Conservation (phyloP, 2,113 vertebrate genomes). For the Colinus virginianus region DNA sequence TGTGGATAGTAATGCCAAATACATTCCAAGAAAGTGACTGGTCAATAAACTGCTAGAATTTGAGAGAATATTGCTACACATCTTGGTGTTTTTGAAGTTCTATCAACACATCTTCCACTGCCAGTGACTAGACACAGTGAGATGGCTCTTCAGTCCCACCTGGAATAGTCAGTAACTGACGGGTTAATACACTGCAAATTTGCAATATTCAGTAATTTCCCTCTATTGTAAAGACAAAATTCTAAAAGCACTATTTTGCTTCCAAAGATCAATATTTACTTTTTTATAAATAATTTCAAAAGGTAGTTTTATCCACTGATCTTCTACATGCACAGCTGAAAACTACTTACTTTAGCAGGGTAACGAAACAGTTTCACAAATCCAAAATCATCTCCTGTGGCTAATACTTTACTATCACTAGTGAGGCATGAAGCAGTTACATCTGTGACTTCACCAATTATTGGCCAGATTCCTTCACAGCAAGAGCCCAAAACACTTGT, state of each 20-base stretch:
- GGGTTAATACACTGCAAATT: not conserved
- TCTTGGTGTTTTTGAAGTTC: not conserved
- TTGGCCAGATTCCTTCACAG: slow-evolving; percentile 94
- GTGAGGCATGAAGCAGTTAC: slow-evolving; percentile 92
- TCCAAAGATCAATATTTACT: not conserved
- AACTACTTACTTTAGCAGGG: slow-evolving; percentile 90
- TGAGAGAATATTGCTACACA: not conserved
- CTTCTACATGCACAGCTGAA: not conserved
- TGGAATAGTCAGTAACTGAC: not conserved
- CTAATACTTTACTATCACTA: slow-evolving; percentile 89
- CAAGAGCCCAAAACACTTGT: slow-evolving; percentile 93
- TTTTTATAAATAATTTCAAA: not conserved
- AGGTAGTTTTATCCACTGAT: not conserved
- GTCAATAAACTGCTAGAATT: not conserved
- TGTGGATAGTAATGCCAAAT: not conserved
- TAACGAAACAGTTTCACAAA: slow-evolving; percentile 97
- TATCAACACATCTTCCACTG: not conserved
- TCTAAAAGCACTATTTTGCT: not conserved
- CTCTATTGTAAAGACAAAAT: not conserved
- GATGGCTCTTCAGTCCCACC: not conserved
- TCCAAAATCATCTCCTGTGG: slow-evolving; percentile 96
- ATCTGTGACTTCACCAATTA: slow-evolving; percentile 94
- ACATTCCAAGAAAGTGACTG: not conserved
- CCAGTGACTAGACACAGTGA: not conserved
- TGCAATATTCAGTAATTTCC: not conserved